These are phyloP conservation scores for Propithecus coquereli DNA, from an alignment of 2,113 vertebrate genomes.

Conservation along the genomic window DNA sequence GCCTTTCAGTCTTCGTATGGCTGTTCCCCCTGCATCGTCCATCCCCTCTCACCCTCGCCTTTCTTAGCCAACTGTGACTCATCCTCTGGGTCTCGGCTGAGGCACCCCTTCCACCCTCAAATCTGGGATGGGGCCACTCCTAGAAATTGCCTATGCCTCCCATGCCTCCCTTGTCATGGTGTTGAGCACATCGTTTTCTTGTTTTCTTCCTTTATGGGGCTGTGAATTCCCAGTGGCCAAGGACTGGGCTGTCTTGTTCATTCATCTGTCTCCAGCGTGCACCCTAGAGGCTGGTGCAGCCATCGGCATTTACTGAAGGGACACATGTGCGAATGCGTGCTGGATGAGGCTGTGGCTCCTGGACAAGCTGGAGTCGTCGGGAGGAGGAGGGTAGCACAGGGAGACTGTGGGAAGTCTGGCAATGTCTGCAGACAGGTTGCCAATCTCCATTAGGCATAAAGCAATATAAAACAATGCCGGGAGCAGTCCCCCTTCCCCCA, in stretches of 20 bases:
- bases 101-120: neutral
- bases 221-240: neutral
- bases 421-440: too few species aligned
- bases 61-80: neutral
- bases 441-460: accelerated
- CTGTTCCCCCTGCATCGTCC: neutral
- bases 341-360: neutral
- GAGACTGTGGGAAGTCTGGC: neutral
- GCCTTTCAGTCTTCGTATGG: neutral
- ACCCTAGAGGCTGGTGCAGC: neutral
- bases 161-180: neutral
- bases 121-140: neutral
- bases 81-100: neutral
- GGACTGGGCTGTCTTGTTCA: neutral
- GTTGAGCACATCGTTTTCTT: neutral
- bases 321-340: accelerated
- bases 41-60: neutral
- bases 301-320: neutral
- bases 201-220: neutral
- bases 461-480: accelerated
- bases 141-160: neutral
- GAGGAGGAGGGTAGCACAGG: neutral
- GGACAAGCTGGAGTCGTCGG: neutral
- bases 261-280: neutral
- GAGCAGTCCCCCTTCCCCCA: neutral